phyloP scores from a whole-genome alignment of 2,888 invertebrate genomes.

The Trachelus stipa region DNA sequence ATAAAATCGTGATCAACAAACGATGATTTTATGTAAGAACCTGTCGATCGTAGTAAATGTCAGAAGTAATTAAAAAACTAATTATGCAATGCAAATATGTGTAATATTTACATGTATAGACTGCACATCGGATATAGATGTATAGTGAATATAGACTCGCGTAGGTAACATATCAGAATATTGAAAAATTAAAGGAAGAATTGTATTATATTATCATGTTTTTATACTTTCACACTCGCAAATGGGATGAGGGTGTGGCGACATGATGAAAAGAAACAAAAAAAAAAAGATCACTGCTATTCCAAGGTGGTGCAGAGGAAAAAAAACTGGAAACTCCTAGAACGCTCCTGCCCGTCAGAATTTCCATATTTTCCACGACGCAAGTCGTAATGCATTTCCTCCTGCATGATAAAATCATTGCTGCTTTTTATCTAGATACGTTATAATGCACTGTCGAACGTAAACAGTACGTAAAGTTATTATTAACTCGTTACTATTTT shows the following conservation, averaged over 20 bases:
- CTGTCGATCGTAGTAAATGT: neutral
- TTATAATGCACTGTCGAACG: too few relatives aligned
- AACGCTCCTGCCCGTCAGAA: neutral
- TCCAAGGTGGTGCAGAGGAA: neutral
- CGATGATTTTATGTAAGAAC: too few relatives aligned
- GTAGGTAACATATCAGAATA: neutral
- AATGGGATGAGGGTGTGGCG: neutral
- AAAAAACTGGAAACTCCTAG: constrained; percentile 1
- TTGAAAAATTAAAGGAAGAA: neutral
- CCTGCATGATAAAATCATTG: too few relatives aligned
- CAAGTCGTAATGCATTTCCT: too few relatives aligned
- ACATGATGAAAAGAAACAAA: neutral
- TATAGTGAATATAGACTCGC: neutral
- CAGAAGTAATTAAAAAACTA: neutral
- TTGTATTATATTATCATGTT: neutral
- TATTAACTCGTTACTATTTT: too few relatives aligned
- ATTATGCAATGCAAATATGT: neutral
- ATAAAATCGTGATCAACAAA: too few relatives aligned
- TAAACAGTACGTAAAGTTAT: too few relatives aligned
- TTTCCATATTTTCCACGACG: too few relatives aligned
- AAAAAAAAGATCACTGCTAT: neutral
- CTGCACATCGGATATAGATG: neutral
- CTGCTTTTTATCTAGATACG: too few relatives aligned
- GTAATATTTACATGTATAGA: neutral
- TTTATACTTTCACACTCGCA: neutral